Conservation (phyloP, 2,113 vertebrate species). For the Campylomormyrus numenius region DNA sequence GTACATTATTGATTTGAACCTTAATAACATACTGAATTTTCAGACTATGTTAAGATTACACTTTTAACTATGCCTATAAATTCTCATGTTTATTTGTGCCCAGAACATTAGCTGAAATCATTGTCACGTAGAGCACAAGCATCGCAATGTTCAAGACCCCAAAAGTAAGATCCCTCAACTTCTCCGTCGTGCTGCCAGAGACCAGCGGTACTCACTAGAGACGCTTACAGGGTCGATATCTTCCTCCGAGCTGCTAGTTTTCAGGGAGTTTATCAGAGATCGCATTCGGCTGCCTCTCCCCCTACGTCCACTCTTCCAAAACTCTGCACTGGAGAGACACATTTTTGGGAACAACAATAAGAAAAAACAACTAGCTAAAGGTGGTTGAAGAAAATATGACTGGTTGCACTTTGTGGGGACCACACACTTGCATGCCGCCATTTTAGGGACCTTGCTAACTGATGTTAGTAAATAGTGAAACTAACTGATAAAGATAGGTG, state of each 20-base stretch:
- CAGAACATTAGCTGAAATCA: neutral
- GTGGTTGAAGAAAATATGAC: neutral
- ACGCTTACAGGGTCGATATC: slow-evolving; percentile 41
- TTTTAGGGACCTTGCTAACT: neutral
- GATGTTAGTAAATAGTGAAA: neutral
- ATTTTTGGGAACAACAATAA: neutral
- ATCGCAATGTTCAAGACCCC: neutral
- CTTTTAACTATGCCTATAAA: neutral
- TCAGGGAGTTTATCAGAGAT: slow-evolving; percentile 41
- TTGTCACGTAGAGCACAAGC: neutral
- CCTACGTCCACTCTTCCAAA: slow-evolving; percentile 40
- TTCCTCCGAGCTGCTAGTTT: slow-evolving; percentile 60
- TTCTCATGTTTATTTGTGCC: neutral
- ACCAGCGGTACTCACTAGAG: slow-evolving; percentile 44
- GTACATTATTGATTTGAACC: neutral
- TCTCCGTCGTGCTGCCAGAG: slow-evolving; percentile 18
- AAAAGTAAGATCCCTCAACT: neutral
- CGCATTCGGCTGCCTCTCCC: slow-evolving; percentile 35
- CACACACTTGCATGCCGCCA: neutral
- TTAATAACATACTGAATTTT: neutral
- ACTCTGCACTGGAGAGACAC: slow-evolving; percentile 39
- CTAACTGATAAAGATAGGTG: neutral
- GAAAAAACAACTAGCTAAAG: neutral
- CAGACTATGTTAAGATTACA: neutral
- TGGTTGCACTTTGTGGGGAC: neutral